These are phyloP conservation scores for Arnoldichthys spilopterus DNA, from an alignment of 2,797 vertebrate species.

Conservation along the genomic window DNA sequence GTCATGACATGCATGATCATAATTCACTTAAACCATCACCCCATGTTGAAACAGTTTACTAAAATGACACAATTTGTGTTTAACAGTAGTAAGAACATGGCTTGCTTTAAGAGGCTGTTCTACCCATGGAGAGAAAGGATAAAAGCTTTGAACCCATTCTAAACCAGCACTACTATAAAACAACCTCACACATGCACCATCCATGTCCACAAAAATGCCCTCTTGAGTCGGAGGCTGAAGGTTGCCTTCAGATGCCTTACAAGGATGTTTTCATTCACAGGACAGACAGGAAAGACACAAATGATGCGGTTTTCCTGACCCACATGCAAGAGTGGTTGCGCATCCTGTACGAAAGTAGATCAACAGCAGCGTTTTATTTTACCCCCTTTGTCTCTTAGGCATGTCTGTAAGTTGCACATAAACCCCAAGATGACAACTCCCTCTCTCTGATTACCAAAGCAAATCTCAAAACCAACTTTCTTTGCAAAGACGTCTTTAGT, in stretches of 20 bases:
- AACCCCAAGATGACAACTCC: background rate
- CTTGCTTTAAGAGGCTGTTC: background rate
- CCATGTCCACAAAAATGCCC: background rate
- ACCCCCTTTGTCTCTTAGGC: background rate
- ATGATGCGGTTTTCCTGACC: slow-evolving; percentile 25
- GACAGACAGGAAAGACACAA: slow-evolving; percentile 38
- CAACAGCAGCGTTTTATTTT: background rate
- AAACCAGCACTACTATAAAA: background rate
- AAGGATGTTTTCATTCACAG: slow-evolving; percentile 22
- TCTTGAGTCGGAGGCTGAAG: background rate
- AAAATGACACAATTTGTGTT: background rate
- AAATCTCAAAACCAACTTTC: no score
- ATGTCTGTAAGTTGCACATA: background rate
- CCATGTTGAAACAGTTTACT: background rate
- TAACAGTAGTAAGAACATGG: background rate
- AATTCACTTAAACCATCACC: slow-evolving; percentile 32
- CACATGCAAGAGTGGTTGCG: slow-evolving; percentile 37
- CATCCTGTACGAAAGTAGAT: slow-evolving; percentile 41
- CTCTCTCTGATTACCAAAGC: background rate
- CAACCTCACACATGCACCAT: background rate
- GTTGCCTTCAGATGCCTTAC: slow-evolving; percentile 10
- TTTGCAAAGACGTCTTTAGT: background rate
- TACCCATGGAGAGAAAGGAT: background rate
- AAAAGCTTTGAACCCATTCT: background rate
- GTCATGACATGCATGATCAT: background rate